Percentiles rank a stretch among this genome's conserved stretches.
phyloP scores from a whole-genome alignment of 2,797 vertebrate genomes.

The Sebastes umbrosus region DNA sequence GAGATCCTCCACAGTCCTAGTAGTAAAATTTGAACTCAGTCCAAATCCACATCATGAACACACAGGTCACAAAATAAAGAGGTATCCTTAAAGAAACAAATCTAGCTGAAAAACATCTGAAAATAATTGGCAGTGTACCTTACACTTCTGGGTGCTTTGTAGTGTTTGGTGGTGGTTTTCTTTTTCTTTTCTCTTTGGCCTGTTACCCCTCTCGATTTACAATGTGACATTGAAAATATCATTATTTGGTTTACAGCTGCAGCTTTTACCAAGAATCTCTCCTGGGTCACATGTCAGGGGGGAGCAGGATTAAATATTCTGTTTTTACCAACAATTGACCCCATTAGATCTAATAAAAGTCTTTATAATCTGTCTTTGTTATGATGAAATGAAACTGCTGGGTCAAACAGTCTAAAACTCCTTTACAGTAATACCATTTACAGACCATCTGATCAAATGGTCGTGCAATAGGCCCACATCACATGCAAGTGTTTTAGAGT shows the following conservation, averaged over 20 bases:
- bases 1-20: conserved; percentile 54
- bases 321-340: not conserved
- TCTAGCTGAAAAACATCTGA: conserved; percentile 35
- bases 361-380: not conserved
- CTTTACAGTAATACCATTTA: not conserved
- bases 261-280: not conserved
- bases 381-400: not conserved
- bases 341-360: not conserved
- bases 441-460: no score
- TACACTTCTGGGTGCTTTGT: conserved; percentile 17
- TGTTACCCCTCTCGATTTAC: conserved; percentile 9
- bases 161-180: not conserved
- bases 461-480: no score
- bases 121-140: conserved; percentile 53
- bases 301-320: not conserved
- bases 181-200: not conserved
- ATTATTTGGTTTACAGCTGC: conserved; percentile 2
- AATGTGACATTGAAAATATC: conserved; percentile 29
- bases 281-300: not conserved
- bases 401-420: not conserved
- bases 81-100: conserved; percentile 42
- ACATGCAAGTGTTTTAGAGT: no score
- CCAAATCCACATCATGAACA: conserved; percentile 63
- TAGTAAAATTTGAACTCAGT: conserved; percentile 58
- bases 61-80: conserved; percentile 53